These are phyloP conservation scores for Gallinago solitaria DNA, from an alignment of 2,797 vertebrate species.

Conservation along the genomic window DNA sequence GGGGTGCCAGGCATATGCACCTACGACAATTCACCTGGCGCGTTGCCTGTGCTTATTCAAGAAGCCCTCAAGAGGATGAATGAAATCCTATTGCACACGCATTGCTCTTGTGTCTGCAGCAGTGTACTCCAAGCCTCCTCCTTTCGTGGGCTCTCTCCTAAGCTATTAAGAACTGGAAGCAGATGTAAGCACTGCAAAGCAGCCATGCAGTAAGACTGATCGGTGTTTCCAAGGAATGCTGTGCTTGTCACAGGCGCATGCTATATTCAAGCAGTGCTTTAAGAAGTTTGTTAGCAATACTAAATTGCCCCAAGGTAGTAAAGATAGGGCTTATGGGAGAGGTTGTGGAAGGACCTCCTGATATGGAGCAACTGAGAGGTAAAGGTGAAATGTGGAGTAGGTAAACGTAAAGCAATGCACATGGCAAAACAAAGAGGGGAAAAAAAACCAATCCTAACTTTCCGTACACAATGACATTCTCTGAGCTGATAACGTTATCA, in stretches of 20 bases:
- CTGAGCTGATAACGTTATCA: neutral
- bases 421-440: neutral
- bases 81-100: neutral
- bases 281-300: neutral
- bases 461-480: neutral
- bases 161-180: neutral
- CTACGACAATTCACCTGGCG: neutral
- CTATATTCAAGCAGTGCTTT: neutral
- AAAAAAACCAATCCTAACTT: neutral
- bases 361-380: neutral
- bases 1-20: neutral
- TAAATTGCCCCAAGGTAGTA: neutral
- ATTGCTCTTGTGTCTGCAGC: fast-evolving
- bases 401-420: neutral
- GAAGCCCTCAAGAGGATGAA: neutral
- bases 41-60: neutral
- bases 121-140: neutral
- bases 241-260: fast-evolving
- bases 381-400: neutral
- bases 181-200: neutral
- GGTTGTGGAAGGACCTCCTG: neutral
- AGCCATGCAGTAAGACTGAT: fast-evolving
- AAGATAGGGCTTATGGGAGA: neutral
- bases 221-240: neutral
- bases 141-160: neutral